These are phyloP conservation scores for Darevskia mixta DNA, from an alignment of 2,797 vertebrate genomes.

Conservation along the genomic window DNA sequence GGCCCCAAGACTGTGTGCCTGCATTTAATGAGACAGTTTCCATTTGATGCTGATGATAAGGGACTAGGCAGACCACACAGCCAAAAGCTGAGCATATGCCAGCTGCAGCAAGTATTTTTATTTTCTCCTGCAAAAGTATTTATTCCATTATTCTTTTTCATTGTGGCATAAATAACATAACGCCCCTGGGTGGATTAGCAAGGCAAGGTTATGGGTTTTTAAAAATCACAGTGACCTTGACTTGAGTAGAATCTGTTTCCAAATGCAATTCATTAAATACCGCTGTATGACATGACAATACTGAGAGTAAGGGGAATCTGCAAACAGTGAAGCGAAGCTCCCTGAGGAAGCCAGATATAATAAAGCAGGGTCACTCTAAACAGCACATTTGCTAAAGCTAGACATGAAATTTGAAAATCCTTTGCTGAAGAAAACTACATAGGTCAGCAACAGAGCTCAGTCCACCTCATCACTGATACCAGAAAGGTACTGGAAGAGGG, in stretches of 20 bases:
- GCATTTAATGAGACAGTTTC: not conserved
- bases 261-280: conserved; percentile 69
- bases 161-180: conserved; percentile 48
- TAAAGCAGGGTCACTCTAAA: conserved; percentile 63
- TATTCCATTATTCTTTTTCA: conserved; percentile 16
- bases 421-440: conserved; percentile 56
- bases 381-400: conserved; percentile 64
- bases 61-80: not conserved
- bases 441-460: conserved; percentile 32
- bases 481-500: conserved; percentile 38
- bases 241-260: conserved; percentile 52
- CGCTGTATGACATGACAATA: conserved; percentile 59
- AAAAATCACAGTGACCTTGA: conserved; percentile 64
- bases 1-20: too few relatives aligned
- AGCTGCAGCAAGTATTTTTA: not conserved
- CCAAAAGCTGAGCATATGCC: not conserved
- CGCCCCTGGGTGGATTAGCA: conserved; percentile 41
- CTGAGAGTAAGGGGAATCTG: conserved; percentile 46
- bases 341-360: conserved; percentile 64
- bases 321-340: conserved; percentile 57
- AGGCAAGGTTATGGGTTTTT: conserved; percentile 9
- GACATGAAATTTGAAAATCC: conserved; percentile 57
- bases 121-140: conserved; percentile 35
- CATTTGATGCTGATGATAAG: conserved; percentile 1
- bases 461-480: conserved; percentile 37